Percentiles rank a stretch among this genome's conserved stretches.
Evolutionary conservation across 2,113 vertebrate genomes (phyloP).

Genomic region (Odocoileus virginianus): DNA sequence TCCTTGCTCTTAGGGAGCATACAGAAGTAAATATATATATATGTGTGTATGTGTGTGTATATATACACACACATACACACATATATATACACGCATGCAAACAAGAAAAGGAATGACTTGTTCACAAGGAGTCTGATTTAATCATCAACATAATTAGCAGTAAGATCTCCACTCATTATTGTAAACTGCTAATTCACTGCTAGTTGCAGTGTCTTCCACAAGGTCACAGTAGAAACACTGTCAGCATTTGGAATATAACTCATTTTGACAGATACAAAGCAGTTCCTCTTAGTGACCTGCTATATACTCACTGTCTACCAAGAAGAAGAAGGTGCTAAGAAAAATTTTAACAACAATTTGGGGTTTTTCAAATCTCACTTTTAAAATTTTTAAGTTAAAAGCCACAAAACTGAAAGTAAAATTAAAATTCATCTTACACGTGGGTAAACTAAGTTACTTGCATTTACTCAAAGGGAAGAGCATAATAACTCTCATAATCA

Average conservation of each 20-base stretch:
- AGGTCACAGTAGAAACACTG: background rate
- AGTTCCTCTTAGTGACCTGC: background rate
- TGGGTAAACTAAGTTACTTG: background rate
- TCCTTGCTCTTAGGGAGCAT: background rate
- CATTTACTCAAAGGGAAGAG: background rate
- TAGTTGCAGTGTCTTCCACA: background rate
- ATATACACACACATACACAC: background rate
- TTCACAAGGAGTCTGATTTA: slow-evolving; percentile 9
- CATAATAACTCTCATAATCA: background rate
- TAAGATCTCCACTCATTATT: background rate
- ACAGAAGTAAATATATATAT: background rate
- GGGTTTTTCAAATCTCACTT: background rate
- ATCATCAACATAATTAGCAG: background rate
- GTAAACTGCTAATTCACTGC: background rate
- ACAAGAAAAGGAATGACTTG: background rate
- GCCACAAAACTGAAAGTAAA: background rate
- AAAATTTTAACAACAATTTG: background rate
- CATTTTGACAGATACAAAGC: background rate
- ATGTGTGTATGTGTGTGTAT: rapidly evolving
- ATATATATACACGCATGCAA: background rate
- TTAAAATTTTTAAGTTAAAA: slow-evolving; percentile 14
- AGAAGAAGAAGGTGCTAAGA: background rate
- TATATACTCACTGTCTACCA: background rate
- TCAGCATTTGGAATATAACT: background rate
- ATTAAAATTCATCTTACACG: background rate